Conservation (phyloP, 2,888 invertebrate genomes). For the Odontothrips loti region DNA sequence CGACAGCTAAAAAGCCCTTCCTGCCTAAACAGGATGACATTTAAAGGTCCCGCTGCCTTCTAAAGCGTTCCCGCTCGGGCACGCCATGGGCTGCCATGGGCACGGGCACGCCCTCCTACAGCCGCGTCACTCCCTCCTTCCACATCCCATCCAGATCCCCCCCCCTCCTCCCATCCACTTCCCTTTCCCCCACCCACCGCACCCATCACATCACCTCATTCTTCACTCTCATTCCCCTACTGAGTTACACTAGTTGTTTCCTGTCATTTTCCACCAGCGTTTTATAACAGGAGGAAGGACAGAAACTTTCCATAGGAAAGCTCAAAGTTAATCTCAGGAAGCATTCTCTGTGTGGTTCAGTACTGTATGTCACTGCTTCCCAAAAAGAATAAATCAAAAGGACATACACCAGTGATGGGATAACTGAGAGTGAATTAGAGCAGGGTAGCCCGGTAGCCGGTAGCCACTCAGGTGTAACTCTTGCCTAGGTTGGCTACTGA, state of each 20-base stretch:
- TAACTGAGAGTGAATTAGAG: too few relatives aligned
- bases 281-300: too few relatives aligned
- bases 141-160: neutral
- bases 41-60: constrained; percentile 10
- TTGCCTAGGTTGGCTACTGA: too few relatives aligned
- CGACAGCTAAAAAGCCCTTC: constrained; percentile 5
- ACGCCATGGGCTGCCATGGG: too few relatives aligned
- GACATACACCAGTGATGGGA: too few relatives aligned
- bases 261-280: neutral
- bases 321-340: too few relatives aligned
- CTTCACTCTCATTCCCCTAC: neutral
- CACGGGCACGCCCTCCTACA: neutral
- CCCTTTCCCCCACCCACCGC: neutral
- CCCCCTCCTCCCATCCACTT: neutral
- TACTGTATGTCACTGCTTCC: too few relatives aligned
- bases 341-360: too few relatives aligned
- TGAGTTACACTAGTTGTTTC: neutral
- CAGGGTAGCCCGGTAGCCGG: too few relatives aligned
- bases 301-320: too few relatives aligned
- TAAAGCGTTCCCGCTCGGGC: neutral
- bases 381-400: too few relatives aligned
- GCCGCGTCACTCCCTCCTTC: neutral
- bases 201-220: neutral
- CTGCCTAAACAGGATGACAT: constrained; percentile 30
- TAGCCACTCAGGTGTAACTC: too few relatives aligned